Conservation (phyloP, 2,113 vertebrate genomes). For the Cebus imitator region DNA sequence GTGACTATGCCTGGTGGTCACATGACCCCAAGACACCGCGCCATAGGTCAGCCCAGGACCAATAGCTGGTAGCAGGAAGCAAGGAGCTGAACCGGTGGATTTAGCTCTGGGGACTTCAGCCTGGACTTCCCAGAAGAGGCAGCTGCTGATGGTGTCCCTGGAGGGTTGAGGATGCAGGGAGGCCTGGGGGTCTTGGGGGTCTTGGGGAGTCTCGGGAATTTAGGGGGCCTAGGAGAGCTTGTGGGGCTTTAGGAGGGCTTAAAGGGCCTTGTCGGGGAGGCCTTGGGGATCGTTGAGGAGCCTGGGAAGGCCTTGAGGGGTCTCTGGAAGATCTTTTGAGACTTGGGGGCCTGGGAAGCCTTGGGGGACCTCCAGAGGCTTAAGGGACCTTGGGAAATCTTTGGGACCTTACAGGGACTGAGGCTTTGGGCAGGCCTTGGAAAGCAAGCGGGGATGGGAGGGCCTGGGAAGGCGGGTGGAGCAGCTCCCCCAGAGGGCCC, state of each 20-base stretch:
- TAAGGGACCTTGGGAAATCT: background rate
- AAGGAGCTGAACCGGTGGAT: background rate
- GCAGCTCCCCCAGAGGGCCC: background rate
- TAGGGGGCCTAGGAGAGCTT: background rate
- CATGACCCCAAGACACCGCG: background rate
- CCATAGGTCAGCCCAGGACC: background rate
- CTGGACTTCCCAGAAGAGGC: background rate
- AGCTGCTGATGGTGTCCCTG: too few relatives aligned
- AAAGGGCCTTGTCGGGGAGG: background rate
- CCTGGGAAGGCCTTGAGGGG: background rate
- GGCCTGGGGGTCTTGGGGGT: too few relatives aligned
- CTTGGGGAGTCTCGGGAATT: background rate
- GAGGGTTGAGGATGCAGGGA: background rate
- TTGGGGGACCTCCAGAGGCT: background rate
- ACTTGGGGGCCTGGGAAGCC: background rate
- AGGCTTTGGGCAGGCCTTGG: background rate
- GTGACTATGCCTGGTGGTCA: background rate
- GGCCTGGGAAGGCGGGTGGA: background rate
- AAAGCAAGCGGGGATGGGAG: rapidly evolving
- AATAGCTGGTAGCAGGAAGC: background rate
- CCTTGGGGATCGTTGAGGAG: background rate
- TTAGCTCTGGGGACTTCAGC: background rate
- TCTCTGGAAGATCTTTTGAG: background rate
- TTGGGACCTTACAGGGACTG: background rate
- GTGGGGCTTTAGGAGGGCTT: background rate